Conservation (phyloP, 2,888 invertebrate species). For the Phengaris alcon region DNA sequence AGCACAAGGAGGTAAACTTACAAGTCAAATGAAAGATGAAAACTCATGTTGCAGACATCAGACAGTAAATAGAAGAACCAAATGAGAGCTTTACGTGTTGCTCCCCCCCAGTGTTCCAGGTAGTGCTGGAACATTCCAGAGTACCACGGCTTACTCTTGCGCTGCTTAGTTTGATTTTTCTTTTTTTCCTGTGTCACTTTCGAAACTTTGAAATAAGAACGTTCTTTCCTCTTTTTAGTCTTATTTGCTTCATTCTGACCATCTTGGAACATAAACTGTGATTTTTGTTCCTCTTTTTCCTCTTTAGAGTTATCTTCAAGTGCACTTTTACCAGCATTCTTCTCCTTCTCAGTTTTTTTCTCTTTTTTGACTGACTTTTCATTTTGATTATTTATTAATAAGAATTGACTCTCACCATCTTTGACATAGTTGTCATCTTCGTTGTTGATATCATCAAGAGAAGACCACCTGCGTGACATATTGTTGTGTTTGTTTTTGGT, state of each 20-base stretch:
- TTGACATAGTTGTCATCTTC: conserved; percentile 61
- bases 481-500: conserved; percentile 69
- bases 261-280: conserved; percentile 62
- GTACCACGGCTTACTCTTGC: conserved; percentile 67
- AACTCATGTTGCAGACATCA: conserved; percentile 89
- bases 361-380: conserved; percentile 68
- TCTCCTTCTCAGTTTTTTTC: conserved; percentile 59
- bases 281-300: conserved; percentile 59
- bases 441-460: conserved; percentile 75
- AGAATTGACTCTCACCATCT: conserved; percentile 65
- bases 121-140: conserved; percentile 67
- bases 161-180: conserved; percentile 67
- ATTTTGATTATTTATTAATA: conserved; percentile 65
- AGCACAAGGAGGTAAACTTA: conserved; percentile 66
- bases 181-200: conserved; percentile 68
- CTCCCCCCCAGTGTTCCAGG: conserved; percentile 78
- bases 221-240: conserved; percentile 73
- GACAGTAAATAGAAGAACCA: conserved; percentile 90
- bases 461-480: conserved; percentile 80
- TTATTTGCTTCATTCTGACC: conserved; percentile 57
- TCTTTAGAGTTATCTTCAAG: conserved; percentile 57
- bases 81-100: conserved; percentile 81
- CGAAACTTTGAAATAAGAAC: conserved; percentile 58
- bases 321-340: conserved; percentile 52
- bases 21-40: conserved; percentile 85